Base-by-base conservation (phyloP, 2,888 invertebrate species). In the Microctonus aethiopoides region DNA sequence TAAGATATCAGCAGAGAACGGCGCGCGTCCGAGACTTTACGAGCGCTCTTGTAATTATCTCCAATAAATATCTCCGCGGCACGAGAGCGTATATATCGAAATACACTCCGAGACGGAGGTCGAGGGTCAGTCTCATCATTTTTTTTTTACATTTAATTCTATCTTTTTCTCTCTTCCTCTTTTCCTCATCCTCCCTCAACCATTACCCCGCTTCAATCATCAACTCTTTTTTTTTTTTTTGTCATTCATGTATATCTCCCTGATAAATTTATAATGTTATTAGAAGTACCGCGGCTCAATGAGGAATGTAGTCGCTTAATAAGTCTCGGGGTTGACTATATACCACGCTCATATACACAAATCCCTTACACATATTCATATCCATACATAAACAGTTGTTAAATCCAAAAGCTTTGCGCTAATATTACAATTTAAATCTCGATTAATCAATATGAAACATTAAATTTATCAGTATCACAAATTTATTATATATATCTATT, bases 21-120 rank as follows among this genome's bases (percentile, higher is more conserved):
- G 81, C 74, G 79, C 77, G 80, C 80, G 79, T 79, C 78, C 79
- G 70, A 81, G 83, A 84, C 81, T 86, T 86, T 86, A 86, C 83
- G 86, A 85, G 81, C 86, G 82, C 81, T 84, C 85, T 83, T 84
- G 84, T 85, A 86, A 86, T 86, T 86, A 86, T 86, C 86, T 86
- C 77, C 86, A 85, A 85, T 86, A 86, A 86, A 86, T 86, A 85
- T 86, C 86, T 85, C 80, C 79, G 81, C 82, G 84, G 84, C 84
- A 84, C 83, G 84, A 84, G 84, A 84, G 81, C 80, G 79, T 67
- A 56, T 82, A 79, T 80, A 84, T 84, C 82, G 82, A 83, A 83
- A 84, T 83, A 84, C 81, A 83, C 83, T 81, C 79, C 74, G 78
- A 39, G 71, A 62, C 78, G 66, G 72, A 77, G 86, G 84, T 86